phyloP scores from a whole-genome alignment of 2,113 vertebrate genomes.

The Hypocryptadius cinnamomeus region DNA sequence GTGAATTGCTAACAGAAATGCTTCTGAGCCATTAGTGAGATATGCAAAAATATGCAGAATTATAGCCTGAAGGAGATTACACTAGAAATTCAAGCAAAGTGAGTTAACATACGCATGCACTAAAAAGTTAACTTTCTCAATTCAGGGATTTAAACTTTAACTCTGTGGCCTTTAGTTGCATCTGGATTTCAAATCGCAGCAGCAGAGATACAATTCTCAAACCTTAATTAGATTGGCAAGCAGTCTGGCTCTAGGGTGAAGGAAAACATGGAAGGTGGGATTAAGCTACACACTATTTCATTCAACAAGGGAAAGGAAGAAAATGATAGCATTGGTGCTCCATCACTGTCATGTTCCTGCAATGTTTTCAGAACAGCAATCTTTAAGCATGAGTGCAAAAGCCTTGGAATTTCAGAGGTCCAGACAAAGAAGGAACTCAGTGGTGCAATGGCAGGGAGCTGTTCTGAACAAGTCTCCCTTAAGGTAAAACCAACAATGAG shows the following conservation, averaged over 20 bases:
- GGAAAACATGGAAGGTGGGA: neutral
- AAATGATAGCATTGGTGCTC: neutral
- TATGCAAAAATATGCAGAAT: constrained; percentile 68
- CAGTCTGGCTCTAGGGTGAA: neutral
- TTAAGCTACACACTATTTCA: neutral
- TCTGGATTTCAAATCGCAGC: constrained; percentile 31
- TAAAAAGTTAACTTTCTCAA: constrained; percentile 51
- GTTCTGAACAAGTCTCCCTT: neutral
- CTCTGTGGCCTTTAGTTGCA: constrained; percentile 9
- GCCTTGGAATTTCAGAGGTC: neutral
- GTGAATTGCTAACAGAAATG: constrained; percentile 28
- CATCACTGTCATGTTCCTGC: neutral
- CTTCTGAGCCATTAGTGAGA: constrained; percentile 44
- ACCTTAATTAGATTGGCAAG: constrained; percentile 59
- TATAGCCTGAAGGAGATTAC: constrained; percentile 61
- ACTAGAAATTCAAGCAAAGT: constrained; percentile 47
- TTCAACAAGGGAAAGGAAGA: neutral
- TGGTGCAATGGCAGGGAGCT: neutral
- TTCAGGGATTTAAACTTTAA: constrained; percentile 58
- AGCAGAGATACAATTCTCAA: constrained; percentile 27
- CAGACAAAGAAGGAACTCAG: neutral
- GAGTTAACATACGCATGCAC: constrained; percentile 41
- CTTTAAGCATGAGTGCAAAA: neutral
- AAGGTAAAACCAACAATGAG: neutral
- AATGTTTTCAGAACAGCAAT: neutral